phyloP scores from a whole-genome alignment of 1,140 invertebrate genomes.

The Scaptodrosophila lebanonensis region DNA sequence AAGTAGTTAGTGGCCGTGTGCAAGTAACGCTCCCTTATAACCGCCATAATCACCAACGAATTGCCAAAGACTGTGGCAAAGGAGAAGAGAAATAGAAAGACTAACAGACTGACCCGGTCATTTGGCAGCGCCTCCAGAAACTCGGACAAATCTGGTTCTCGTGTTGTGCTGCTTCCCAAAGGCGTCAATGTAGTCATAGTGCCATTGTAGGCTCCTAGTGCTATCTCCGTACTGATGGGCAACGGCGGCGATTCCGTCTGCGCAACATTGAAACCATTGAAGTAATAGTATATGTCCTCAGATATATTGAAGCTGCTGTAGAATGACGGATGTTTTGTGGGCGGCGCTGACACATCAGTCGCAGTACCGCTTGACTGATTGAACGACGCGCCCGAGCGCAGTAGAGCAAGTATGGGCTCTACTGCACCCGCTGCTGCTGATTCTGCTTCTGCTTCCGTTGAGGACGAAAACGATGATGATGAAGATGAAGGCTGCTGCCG shows the following conservation, averaged over 20 bases:
- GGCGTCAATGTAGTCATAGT: slow-evolving; percentile 18
- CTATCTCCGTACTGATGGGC: slow-evolving; percentile 47
- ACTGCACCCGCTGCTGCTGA: slow-evolving; percentile 24
- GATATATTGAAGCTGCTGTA: slow-evolving; percentile 73
- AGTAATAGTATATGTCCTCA: slow-evolving; percentile 70
- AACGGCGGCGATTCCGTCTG: neutral
- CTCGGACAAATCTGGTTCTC: slow-evolving; percentile 64
- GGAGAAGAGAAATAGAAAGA: slow-evolving; percentile 92
- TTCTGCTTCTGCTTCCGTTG: slow-evolving; percentile 41
- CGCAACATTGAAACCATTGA: slow-evolving; percentile 56
- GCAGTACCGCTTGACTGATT: slow-evolving; percentile 35
- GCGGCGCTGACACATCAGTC: neutral
- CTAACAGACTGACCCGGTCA: slow-evolving; percentile 87
- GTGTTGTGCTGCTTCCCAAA: slow-evolving; percentile 38
- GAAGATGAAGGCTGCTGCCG: slow-evolving; percentile 15
- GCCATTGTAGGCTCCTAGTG: slow-evolving; percentile 8
- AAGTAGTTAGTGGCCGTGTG: slow-evolving; percentile 99
- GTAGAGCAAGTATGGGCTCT: slow-evolving; percentile 47
- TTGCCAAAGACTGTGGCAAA: slow-evolving; percentile 97
- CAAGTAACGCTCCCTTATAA: slow-evolving; percentile 91
- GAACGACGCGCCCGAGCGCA: slow-evolving; percentile 41
- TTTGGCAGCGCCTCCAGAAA: slow-evolving; percentile 79
- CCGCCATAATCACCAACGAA: slow-evolving; percentile 95
- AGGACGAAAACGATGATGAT: neutral
- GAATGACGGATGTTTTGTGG: slow-evolving; percentile 32